Base-by-base conservation (phyloP, 1,140 invertebrate genomes). In the Anastrepha ludens region DNA sequence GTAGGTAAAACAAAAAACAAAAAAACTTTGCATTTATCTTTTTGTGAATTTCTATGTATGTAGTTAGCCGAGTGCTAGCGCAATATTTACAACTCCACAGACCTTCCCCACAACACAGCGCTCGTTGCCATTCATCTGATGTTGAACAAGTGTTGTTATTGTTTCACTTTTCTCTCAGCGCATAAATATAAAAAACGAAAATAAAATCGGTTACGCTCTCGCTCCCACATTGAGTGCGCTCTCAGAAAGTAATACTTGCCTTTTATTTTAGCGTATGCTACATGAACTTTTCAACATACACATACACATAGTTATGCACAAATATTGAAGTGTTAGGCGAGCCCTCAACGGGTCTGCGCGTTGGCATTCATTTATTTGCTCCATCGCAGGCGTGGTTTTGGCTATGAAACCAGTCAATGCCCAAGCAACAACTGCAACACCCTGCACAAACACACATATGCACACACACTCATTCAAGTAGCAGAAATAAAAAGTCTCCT, bases 311-410 rank as follows among this genome's bases (percentile, higher is more conserved):
- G 3, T 3, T 17, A 0, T 39, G 29, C 6, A 81, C n/a, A 74
- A 17, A 17, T 9, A 67, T 39, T 5, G 0, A 67, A 4, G 64
- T 39, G 29, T 62, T 47, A 44, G 15, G 39, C 17, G 8, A 67
- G 39, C 41, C 39, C 4, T 67, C 2, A n/a, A 15, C 44, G 67
- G 44, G 67, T 17, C 50, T 81, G 70, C 47, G n/a, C 74, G 17
- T 41, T 81, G 74, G 2, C 20, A 58, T 81, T 81, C 74, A 29
- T 20, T n/a, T 81, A 47, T 81, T 81, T 81, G 74, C 74, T 81
- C 74, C 74, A 81, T 55, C 50, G 74, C 74, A 55, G 74, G 74
- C 74, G 74, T 81, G 74, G 74, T 58, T 81, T 81, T 50, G 15
- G n/a, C 67, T 55, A 20, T 81, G 74, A 55, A 81, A 81, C 74